A percentile compares a stretch with the other conserved stretches of the same genome.
Conservation (phyloP, 2,113 vertebrate species). For the Bagarius yarrelli region DNA sequence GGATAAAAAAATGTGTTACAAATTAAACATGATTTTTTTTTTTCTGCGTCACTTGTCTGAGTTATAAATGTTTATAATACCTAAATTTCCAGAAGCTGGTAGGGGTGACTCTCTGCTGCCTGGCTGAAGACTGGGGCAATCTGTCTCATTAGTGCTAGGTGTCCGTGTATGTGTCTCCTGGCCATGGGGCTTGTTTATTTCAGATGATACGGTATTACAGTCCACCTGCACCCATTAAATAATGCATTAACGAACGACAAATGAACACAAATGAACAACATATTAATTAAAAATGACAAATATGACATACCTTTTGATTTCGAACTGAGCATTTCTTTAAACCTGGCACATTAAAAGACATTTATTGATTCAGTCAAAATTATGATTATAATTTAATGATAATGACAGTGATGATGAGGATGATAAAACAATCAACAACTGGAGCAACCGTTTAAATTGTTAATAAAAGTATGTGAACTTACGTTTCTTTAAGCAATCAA, state of each 20-base stretch:
- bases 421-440: neutral
- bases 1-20: too few relatives aligned
- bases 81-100: slow-evolving; percentile 44
- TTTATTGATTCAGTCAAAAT: neutral
- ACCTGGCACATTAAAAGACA: neutral
- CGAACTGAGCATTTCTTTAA: slow-evolving; percentile 41
- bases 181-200: neutral
- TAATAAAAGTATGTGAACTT: neutral
- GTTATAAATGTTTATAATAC: slow-evolving; percentile 19
- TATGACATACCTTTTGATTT: slow-evolving; percentile 36
- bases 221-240: neutral
- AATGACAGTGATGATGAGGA: neutral
- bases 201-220: slow-evolving; percentile 1
- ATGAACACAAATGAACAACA: neutral
- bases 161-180: slow-evolving; percentile 2
- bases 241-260: neutral
- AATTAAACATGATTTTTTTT: too few relatives aligned
- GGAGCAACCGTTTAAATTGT: neutral
- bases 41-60: neutral
- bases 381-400: neutral
- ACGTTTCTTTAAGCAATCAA: slow-evolving; percentile 47
- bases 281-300: too few relatives aligned
- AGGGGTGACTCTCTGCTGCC: slow-evolving; percentile 22
- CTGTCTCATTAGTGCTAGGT: slow-evolving; percentile 18
- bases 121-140: slow-evolving; percentile 16